A percentile compares a stretch with the other conserved stretches of the same genome.
phyloP scores from a whole-genome alignment of 2,888 invertebrate species.

The Thereva unica region DNA sequence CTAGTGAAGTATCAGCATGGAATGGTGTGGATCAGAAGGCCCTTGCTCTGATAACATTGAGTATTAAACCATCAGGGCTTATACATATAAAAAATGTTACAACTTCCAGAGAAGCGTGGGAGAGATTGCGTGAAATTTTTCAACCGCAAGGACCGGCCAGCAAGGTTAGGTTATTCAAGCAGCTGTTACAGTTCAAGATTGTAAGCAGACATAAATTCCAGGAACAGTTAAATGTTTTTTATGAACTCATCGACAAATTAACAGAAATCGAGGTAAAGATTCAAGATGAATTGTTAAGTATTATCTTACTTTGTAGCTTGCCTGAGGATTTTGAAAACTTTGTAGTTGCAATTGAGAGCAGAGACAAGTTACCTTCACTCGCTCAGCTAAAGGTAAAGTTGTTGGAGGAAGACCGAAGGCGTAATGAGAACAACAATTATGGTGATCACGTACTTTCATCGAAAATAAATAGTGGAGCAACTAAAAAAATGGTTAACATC shows the following conservation, averaged over 20 bases:
- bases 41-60: conserved; percentile 33
- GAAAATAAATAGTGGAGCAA: background rate
- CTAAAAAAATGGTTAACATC: background rate
- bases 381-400: conserved; percentile 29
- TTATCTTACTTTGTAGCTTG: conserved; percentile 35
- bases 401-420: conserved; percentile 30
- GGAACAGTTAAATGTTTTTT: conserved; percentile 36
- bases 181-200: conserved; percentile 30
- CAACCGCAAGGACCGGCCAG: conserved; percentile 36
- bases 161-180: conserved; percentile 38
- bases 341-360: conserved; percentile 38
- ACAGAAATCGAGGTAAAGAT: no score
- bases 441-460: background rate
- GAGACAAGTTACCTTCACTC: conserved; percentile 36
- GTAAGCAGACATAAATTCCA: conserved; percentile 4
- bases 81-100: conserved; percentile 28
- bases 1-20: background rate
- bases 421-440: background rate
- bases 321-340: conserved; percentile 21
- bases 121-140: conserved; percentile 30
- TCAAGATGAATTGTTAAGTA: conserved; percentile 29
- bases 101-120: conserved; percentile 35
- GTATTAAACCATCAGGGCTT: conserved; percentile 32
- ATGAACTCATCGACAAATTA: no score
- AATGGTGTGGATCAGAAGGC: conserved; percentile 33